These are phyloP conservation scores for Simalia tracyae DNA, from an alignment of 2,797 vertebrate species.

Conservation along the genomic window DNA sequence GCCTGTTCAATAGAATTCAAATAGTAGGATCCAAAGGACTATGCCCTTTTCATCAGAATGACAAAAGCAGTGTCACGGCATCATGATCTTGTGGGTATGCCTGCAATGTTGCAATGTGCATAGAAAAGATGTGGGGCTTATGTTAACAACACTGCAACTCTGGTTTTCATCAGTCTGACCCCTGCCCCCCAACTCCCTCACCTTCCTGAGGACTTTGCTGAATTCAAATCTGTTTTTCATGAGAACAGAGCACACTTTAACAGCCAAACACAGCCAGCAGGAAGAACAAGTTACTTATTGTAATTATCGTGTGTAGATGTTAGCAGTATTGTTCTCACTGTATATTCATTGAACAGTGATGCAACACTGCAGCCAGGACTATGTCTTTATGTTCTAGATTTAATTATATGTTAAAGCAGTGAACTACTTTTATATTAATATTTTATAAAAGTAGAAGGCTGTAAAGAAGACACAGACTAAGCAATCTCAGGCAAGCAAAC, in stretches of 20 bases:
- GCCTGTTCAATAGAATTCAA: neutral
- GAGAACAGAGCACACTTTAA: neutral
- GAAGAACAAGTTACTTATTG: neutral
- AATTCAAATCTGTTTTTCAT: neutral
- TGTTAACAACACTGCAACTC: neutral
- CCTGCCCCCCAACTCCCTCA: too few species aligned
- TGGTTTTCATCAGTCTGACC: neutral
- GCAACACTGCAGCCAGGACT: neutral
- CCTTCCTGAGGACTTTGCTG: neutral
- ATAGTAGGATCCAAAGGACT: neutral
- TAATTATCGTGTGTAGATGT: neutral
- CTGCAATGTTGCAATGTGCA: neutral
- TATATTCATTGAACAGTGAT: neutral
- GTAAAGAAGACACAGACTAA: too few species aligned
- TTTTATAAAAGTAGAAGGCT: too few species aligned
- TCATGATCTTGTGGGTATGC: neutral
- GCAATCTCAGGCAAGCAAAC: too few species aligned
- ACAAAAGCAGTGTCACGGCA: neutral
- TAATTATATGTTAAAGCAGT: neutral
- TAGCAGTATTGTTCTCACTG: neutral
- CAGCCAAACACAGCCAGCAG: neutral
- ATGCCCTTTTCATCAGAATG: neutral
- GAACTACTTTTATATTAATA: too few species aligned
- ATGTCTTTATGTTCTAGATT: neutral
- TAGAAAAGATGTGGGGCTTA: neutral